Conservation (phyloP, 2,113 vertebrate species). For the Rutilus rutilus region DNA sequence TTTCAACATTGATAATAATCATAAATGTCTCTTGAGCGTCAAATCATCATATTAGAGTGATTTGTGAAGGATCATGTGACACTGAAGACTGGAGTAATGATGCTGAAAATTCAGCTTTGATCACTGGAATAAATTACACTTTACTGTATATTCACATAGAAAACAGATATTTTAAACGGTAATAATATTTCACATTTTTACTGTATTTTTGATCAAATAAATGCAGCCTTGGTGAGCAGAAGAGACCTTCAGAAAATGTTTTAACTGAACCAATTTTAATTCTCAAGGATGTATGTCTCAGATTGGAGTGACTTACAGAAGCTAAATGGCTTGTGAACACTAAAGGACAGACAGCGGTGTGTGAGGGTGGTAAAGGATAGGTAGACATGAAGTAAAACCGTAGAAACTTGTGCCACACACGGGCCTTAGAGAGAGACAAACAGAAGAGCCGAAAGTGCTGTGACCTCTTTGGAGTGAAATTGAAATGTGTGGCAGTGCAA, state of each 20-base stretch:
- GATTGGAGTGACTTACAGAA: no score
- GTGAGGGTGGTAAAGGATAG: neutral
- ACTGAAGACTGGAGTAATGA: no score
- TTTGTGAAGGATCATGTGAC: no score
- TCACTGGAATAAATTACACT: no score
- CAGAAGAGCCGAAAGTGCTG: conserved; percentile 42
- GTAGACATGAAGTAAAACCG: neutral
- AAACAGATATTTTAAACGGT: neutral
- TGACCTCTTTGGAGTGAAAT: conserved; percentile 57
- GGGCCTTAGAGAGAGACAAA: conserved; percentile 20
- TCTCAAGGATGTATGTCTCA: no score
- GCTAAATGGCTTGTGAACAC: neutral
- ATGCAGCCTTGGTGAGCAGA: neutral
- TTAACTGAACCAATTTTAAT: neutral
- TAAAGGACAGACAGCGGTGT: neutral
- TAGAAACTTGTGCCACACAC: neutral
- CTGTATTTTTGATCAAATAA: neutral
- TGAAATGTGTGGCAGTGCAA: conserved; percentile 59
- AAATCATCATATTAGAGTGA: no score
- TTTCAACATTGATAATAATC: no score
- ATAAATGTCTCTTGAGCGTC: no score
- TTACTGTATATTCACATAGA: neutral
- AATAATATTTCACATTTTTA: neutral
- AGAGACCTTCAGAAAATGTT: no score
- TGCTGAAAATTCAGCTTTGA: no score